Base-by-base conservation (phyloP, 1,140 invertebrate species). In the Drusus annulatus region DNA sequence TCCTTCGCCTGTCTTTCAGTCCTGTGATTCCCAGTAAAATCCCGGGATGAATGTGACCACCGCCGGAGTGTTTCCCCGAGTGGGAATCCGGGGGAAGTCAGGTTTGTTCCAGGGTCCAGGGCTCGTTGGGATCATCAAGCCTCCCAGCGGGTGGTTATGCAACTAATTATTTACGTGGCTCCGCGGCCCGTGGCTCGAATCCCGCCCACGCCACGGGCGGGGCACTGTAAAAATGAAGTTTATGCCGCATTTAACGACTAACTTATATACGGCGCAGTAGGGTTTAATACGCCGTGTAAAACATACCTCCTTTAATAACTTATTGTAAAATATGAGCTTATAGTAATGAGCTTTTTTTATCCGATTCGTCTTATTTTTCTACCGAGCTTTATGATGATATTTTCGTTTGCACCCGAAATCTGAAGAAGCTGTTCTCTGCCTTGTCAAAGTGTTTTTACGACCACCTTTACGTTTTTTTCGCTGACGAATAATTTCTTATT, bases 101-200 rank as follows among this genome's bases (percentile, higher is more conserved):
- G 52, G 36, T 13, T 45, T 8, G 36, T 45, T 45, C 19, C 75
- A 23, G 75, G 21, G 25, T 23, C 54, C 62, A 63, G 50, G 78
- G 45, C 68, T 75, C 54, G 78, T 75, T 45, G 36, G 31, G 58
- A 79, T 79, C 78, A 79, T 79, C 69, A 79, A 71, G 58, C 19
- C 69, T 16, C 65, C 3, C 78, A 74, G 78, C 78, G 58, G 78
- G 78, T 21, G 69, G 58, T 13, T 56, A 21, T 13, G 28, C 54
- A 54, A 63, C 78, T 62, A 79, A 79, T 79, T 79, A 79, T 79
- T 74, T 63, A 62, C 56, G 54, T 51, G 78, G 56, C 76, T 63
- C 23, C 62, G 25, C 17, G 76, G 50, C 63, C 36, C 28, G 31
- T 19, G 65, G 28, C 21, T 60, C 77, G 65, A 60, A 69, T 68